These are phyloP conservation scores for Gadus macrocephalus DNA, from an alignment of 2,113 vertebrate species.

Conservation along the genomic window DNA sequence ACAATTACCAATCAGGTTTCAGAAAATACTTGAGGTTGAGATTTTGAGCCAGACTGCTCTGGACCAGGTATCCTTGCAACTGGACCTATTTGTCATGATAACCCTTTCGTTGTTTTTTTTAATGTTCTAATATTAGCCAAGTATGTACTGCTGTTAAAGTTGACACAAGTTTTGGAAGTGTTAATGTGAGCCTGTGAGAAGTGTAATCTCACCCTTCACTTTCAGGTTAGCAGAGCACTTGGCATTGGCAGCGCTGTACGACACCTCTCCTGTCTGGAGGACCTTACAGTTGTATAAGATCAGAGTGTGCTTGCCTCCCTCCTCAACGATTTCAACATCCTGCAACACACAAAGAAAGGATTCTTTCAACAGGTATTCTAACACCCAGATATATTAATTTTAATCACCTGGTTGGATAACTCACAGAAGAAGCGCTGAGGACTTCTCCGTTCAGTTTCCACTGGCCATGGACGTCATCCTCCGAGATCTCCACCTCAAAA, in stretches of 20 bases:
- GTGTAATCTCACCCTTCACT: conserved; percentile 87
- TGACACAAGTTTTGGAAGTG: background rate
- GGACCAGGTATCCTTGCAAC: background rate
- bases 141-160: background rate
- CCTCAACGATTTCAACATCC: conserved; percentile 93
- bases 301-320: conserved; percentile 88
- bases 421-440: conserved; percentile 84
- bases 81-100: background rate
- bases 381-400: too few species aligned
- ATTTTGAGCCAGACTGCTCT: too few species aligned
- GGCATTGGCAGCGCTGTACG: conserved; percentile 88
- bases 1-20: background rate
- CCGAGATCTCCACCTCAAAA: conserved; percentile 95
- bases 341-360: conserved; percentile 43
- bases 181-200: too few species aligned
- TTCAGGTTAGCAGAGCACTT: conserved; percentile 91
- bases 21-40: too few species aligned
- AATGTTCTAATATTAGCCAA: background rate
- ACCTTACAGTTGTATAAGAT: conserved; percentile 92
- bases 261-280: conserved; percentile 87
- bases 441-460: conserved; percentile 92
- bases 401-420: background rate
- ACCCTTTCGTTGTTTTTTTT: background rate
- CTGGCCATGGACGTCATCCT: conserved; percentile 86
- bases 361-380: too few species aligned